Conservation (phyloP, 2,888 invertebrate species). For the Schizotus pectinicornis region DNA sequence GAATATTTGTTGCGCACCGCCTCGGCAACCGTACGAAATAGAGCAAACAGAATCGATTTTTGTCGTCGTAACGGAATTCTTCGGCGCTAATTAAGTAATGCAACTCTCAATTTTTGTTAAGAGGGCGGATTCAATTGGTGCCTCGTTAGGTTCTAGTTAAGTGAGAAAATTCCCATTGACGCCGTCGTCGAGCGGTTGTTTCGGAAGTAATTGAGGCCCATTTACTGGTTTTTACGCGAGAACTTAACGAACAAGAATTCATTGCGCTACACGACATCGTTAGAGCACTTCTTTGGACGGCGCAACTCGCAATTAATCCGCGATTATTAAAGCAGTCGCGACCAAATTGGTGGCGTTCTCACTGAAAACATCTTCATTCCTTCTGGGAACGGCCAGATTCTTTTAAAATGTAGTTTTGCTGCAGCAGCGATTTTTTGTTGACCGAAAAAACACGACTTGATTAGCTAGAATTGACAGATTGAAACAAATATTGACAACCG, state of each 20-base stretch:
- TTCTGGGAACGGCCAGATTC: too few relatives aligned
- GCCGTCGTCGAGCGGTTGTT: slow-evolving; percentile 1
- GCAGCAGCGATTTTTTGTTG: too few relatives aligned
- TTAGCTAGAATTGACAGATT: neutral
- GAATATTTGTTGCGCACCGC: slow-evolving; percentile 31
- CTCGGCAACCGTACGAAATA: slow-evolving; percentile 33
- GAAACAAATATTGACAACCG: neutral
- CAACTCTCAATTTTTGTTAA: neutral
- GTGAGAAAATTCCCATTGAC: slow-evolving; percentile 24
- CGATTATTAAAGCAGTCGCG: slow-evolving; percentile 23
- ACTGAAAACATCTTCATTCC: slow-evolving; percentile 19
- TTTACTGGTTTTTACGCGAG: slow-evolving; percentile 18
- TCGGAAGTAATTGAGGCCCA: slow-evolving; percentile 22
- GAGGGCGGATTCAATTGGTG: neutral
- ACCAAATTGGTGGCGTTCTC: slow-evolving; percentile 18
- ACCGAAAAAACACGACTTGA: too few relatives aligned
- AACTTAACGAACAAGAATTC: slow-evolving; percentile 20
- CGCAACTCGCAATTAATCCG: slow-evolving; percentile 26
- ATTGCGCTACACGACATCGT: slow-evolving; percentile 24
- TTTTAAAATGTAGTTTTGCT: too few relatives aligned
- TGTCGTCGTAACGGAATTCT: slow-evolving; percentile 27
- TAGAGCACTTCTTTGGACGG: slow-evolving; percentile 25
- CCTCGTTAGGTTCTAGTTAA: slow-evolving; percentile 4
- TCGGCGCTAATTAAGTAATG: neutral
- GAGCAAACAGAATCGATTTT: slow-evolving; percentile 42